Base-by-base conservation (phyloP, 2,797 vertebrate species). In the Lithobates sylvaticus region DNA sequence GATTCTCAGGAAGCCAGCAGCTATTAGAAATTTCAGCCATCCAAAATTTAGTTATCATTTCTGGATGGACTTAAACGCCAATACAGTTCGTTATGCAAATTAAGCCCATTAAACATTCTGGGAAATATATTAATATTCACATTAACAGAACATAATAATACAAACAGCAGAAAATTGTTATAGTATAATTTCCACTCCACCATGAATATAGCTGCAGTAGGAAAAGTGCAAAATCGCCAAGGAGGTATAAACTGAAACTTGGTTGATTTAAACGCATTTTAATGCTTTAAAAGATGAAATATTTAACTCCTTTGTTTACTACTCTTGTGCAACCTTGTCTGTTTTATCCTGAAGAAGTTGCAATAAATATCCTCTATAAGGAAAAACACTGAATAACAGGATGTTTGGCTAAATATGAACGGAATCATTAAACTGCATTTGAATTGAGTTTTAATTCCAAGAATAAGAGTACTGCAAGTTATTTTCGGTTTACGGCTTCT, bases 401-500 rank as follows among this genome's bases (percentile, higher is more conserved):
- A 8, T 29, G 65, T 67, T 67, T 67, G n/a, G 26, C 65, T 27
- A 61, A 61, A 5, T 5, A 67, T 15, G 3, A 61, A 61, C n/a
- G 65, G 65, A 67, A 67, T 67, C 65, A 67, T 67, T 67, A 67
- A 67, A 29, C n/a, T 67, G 27, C 13, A 67, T 4, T 67, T 67
- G 12, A 65, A 15, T 12, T 29, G 2, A 12, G 3, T 67, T 67
- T 44, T 72, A 44, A n/a, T n/a, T n/a, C 21, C 23, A 23, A 21
- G 18, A n/a, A 68, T 47, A 67, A 50, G 21, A 68, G 67, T 39
- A 76, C 47, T 81, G 86, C 73, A 50, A 70, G 71, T 95, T 93
- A 99, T 89, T 98, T 97, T 91, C 97, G 98, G 94, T 97, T 97
- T 92, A 97, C 90, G 6, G 96, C 94, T 88, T 97, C 95, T 7